Evolutionary conservation across 92 coral and sea anemone species (phyloP), one percentile per base, ranked within the genome.

Genomic region (Isaurus tuberculatus): DNA sequence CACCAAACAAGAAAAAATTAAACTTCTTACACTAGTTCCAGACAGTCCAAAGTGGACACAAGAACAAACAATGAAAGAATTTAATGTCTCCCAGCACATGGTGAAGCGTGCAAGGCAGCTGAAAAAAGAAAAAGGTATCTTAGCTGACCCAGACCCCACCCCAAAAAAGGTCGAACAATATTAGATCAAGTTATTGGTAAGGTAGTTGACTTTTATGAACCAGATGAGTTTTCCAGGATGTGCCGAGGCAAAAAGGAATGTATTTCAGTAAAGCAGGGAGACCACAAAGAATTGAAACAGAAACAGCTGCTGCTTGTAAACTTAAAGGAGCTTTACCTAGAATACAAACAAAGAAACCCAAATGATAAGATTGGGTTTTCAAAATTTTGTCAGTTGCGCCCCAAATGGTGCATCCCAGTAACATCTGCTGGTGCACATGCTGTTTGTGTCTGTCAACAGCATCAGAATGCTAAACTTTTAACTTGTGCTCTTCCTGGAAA

Each of bases 401-500:
- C n/a, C n/a, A n/a, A n/a, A n/a, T n/a, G n/a, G n/a, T n/a, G n/a
- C n/a, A n/a, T n/a, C n/a, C n/a, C n/a, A n/a, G n/a, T n/a, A n/a
- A n/a, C n/a, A n/a, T n/a, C n/a, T n/a, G n/a, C n/a, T 53, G 44
- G 44, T 40, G 44, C 44, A 40, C 9, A 40, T 40, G 44, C 44
- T 44, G n/a, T n/a, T n/a, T n/a, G n/a, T n/a, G n/a, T n/a, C n/a
- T n/a, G n/a, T n/a, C n/a, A n/a, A n/a, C n/a, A n/a, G n/a, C n/a
- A n/a, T n/a, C n/a, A n/a, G n/a, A n/a, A n/a, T n/a, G n/a, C n/a
- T n/a, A n/a, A n/a, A 63, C 66, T 69, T 48, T 29, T 68, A 17
- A 23, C 49, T 25, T 70, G 19, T 82, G 42, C 77, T n/a, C 68
- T 82, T 44, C 79, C 86, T 68, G 85, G 75, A 33, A 37, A 65